Evolutionary conservation across 2,888 invertebrate genomes (phyloP).

Genomic region (Pachydiplax longipennis): DNA sequence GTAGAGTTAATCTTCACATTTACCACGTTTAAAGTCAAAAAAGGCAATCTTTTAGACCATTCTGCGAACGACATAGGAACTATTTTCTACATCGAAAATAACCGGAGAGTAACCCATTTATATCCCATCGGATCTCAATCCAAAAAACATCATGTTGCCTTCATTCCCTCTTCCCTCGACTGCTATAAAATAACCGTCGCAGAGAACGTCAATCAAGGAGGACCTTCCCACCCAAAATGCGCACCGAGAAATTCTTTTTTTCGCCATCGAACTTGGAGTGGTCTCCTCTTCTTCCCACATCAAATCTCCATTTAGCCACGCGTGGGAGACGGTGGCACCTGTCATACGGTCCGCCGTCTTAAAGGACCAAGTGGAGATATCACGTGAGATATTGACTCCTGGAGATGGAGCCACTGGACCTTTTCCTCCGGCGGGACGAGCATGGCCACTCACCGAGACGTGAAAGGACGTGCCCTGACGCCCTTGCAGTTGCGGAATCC

Average conservation of each 20-base stretch:
- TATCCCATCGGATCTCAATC: no score
- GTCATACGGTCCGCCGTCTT: neutral
- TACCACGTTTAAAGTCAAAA: no score
- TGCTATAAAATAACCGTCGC: neutral
- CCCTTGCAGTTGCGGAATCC: no score
- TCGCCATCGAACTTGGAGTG: neutral
- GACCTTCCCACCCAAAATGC: neutral
- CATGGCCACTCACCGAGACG: neutral
- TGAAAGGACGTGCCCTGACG: neutral
- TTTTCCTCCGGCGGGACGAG: neutral
- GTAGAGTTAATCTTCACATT: no score
- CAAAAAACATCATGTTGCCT: no score
- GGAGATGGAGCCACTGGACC: neutral
- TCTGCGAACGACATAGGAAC: no score
- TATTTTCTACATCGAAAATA: no score
- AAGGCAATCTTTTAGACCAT: no score
- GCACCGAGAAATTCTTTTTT: neutral
- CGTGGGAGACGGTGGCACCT: neutral
- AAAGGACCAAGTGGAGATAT: neutral
- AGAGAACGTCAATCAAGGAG: neutral
- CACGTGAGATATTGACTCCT: neutral
- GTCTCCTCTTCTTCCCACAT: neutral
- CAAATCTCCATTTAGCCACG: slow-evolving; percentile 34
- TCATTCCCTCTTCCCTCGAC: neutral
- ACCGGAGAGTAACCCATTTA: no score